Evolutionary conservation across 2,113 vertebrate genomes (phyloP).

Genomic region (Murina feae): DNA sequence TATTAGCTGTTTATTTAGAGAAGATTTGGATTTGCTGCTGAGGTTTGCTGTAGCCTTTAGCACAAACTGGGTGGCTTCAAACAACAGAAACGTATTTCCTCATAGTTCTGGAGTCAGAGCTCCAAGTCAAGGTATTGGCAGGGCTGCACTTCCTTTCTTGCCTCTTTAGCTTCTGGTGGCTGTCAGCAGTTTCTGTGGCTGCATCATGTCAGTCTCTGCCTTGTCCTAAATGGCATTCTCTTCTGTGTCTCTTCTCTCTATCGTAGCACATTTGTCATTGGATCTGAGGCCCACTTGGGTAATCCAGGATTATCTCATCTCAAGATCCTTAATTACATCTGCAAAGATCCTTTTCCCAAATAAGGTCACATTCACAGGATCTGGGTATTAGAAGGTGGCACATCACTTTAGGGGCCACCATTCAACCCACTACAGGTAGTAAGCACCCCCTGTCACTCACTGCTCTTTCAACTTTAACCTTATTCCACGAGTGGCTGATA

Average conservation of each 20-base stretch:
- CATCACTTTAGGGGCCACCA: not conserved
- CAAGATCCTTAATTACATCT: not conserved
- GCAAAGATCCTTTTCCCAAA: not conserved
- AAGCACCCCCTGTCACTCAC: not conserved
- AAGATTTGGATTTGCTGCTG: not conserved
- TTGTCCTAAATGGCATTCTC: not conserved
- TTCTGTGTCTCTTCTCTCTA: not conserved
- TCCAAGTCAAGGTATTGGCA: too few species aligned
- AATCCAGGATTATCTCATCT: not conserved
- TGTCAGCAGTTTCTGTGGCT: not conserved
- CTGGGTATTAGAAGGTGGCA: not conserved
- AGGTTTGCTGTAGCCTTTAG: not conserved
- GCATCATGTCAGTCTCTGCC: not conserved
- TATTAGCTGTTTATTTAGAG: not conserved
- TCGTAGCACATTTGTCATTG: not conserved
- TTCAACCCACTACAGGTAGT: not conserved
- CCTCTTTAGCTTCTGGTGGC: not conserved
- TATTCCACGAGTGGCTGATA: not conserved
- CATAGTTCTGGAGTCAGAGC: not conserved
- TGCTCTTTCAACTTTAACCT: not conserved
- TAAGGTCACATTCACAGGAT: not conserved
- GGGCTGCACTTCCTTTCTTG: not conserved
- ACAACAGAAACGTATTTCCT: not conserved
- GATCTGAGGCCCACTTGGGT: not conserved
- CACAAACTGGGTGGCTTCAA: not conserved